Conservation (phyloP, 2,113 vertebrate genomes). For the Bombycilla garrulus region DNA sequence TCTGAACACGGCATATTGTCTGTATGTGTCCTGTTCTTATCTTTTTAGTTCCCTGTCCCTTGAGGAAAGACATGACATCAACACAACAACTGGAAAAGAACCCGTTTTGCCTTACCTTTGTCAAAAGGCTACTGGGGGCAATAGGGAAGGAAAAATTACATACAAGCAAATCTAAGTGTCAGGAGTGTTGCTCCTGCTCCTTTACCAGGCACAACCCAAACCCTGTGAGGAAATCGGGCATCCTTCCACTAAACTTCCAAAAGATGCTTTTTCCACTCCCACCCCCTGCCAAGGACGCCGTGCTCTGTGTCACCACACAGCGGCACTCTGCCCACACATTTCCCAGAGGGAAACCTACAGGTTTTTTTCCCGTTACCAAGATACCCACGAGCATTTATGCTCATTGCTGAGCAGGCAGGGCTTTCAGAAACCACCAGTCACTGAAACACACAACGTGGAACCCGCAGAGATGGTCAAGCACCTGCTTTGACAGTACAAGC, state of each 20-base stretch:
- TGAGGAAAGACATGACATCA: not conserved
- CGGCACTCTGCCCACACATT: constrained; percentile 37
- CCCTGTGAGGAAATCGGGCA: not conserved
- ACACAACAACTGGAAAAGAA: not conserved
- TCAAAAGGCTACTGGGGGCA: not conserved
- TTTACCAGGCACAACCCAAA: not conserved
- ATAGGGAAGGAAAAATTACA: not conserved
- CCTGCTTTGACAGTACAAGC: not conserved
- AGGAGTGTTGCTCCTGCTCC: not conserved
- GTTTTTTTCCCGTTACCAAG: not conserved
- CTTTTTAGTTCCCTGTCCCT: not conserved
- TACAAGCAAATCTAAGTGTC: not conserved
- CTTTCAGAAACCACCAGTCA: not conserved
- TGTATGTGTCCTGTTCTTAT: not conserved
- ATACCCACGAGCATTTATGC: not conserved
- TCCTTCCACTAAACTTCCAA: not conserved
- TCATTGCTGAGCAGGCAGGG: not conserved
- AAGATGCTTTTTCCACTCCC: not conserved
- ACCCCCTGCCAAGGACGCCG: not conserved
- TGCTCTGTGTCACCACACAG: constrained; percentile 25
- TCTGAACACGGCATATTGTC: not conserved
- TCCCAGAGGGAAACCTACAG: not conserved
- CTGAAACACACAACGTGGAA: not conserved
- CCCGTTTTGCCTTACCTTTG: not conserved
- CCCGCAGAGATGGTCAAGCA: not conserved